Evolutionary conservation across 2,888 invertebrate genomes (phyloP).

Genomic region (Luperina testacea): DNA sequence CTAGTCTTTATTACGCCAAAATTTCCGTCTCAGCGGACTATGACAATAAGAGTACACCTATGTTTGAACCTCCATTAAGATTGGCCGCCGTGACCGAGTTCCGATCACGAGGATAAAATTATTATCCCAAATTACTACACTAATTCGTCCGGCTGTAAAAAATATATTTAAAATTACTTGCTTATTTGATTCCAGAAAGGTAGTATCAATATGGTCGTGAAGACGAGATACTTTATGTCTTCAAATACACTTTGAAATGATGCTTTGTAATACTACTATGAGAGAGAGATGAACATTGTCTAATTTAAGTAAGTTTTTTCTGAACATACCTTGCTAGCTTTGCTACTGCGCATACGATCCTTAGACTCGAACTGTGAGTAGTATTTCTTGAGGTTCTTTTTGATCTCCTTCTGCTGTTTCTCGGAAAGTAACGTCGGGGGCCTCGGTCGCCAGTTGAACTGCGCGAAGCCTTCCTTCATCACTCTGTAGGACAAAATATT

Average conservation of each 20-base stretch:
- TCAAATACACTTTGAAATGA: neutral
- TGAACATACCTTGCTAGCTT: constrained; percentile 96
- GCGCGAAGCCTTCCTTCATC: constrained; percentile 97
- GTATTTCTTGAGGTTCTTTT: constrained; percentile 99
- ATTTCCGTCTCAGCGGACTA: neutral
- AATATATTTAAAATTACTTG: too few species aligned
- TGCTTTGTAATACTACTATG: neutral
- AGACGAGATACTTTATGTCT: neutral
- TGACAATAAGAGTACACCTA: neutral
- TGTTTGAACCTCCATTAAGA: neutral
- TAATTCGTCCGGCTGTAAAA: neutral
- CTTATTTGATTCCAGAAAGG: neutral
- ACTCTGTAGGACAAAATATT: constrained; percentile 87
- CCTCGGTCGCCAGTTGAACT: constrained; percentile 98
- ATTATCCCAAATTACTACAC: neutral
- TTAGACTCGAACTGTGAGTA: constrained; percentile 98
- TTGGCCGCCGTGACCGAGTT: neutral
- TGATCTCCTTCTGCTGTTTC: constrained; percentile 97
- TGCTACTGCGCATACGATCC: constrained; percentile 97
- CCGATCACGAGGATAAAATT: neutral
- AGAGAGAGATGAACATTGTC: neutral
- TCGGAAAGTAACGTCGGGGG: constrained; percentile 95
- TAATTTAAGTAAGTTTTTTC: neutral
- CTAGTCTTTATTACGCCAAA: neutral
- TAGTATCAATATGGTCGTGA: neutral